phyloP scores from a whole-genome alignment of 2,888 invertebrate genomes.

The Liodrosophila aerea region DNA sequence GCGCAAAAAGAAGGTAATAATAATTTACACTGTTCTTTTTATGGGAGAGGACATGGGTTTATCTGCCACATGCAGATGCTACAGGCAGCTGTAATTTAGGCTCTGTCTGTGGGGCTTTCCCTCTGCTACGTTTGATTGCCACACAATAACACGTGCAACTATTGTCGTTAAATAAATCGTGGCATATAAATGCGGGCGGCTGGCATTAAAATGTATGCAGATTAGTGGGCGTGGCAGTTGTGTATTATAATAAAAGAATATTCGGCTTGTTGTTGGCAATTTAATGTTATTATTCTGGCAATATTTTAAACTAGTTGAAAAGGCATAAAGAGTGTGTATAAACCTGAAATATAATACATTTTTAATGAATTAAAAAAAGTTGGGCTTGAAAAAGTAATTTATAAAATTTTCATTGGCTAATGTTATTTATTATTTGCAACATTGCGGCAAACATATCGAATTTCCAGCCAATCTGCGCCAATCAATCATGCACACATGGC shows the following conservation, averaged over 20 bases:
- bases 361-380: too few species aligned
- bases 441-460: slow-evolving; percentile 28
- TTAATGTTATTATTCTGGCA: slow-evolving; percentile 4
- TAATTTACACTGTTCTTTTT: not conserved
- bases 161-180: not conserved
- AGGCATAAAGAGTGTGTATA: too few species aligned
- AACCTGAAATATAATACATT: too few species aligned
- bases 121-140: slow-evolving; percentile 9
- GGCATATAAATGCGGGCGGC: slow-evolving; percentile 17
- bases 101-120: not conserved
- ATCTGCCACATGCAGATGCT: slow-evolving; percentile 23
- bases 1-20: not conserved
- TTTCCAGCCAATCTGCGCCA: slow-evolving; percentile 56
- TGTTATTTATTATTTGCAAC: not conserved
- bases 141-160: not conserved
- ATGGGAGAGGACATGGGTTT: not conserved
- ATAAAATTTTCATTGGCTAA: too few species aligned
- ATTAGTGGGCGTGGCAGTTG: not conserved
- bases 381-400: too few species aligned
- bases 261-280: not conserved
- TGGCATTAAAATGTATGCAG: slow-evolving; percentile 3
- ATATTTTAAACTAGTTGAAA: too few species aligned
- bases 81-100: slow-evolving; percentile 1
- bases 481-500: slow-evolving; percentile 56
- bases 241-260: too few species aligned